Base-by-base conservation (phyloP, 2,888 invertebrate genomes). In the Eurytoma adleriae region DNA sequence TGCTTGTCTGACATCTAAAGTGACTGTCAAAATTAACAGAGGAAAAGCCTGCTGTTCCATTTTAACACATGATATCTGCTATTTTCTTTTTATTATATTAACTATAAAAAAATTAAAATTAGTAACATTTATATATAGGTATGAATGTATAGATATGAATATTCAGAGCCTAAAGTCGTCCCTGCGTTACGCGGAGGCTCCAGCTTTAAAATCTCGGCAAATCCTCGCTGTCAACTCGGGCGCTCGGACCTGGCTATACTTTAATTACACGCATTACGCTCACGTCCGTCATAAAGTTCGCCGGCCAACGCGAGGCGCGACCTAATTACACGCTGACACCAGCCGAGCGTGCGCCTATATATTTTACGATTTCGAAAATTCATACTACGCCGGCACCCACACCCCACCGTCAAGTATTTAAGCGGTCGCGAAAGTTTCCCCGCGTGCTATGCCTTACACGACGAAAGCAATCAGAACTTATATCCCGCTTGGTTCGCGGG, bases 391-490 rank as follows among this genome's bases (percentile, higher is more conserved):
- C 40, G 40, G 40, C 40, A 40, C 10, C 10, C 40, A 40, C 40
- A 40, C 40, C 40, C 40, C 40, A 10, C 7, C 7, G 10, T 62
- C 7, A 62, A 62, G 16, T 30, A 30, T 62, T 27, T 30, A 61
- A 24, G 14, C 61, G 27, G 30, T 10, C 14, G 27, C 62, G 62
- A 30, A 30, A 62, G 62, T 30, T 30, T 7, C n/a, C 30, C 62
- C 27, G 24, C 24, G 12, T n/a, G n/a, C 10, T 40, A 40, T 40
- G 10, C 40, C 40, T 7, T 24, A 48, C 1, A 16, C 40, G n/a
- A 12, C 40, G 40, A 64, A 64, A 64, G 64, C 64, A 40, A 64
- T 64, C 13, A 64, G 13, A 48, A 64, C 64, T 64, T 64, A 48
- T 40, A 62, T 30, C 1, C 64, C 48, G 18, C 64, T 13, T 18